Percentiles rank a stretch among this genome's conserved stretches.
Conservation (phyloP, 2,888 invertebrate species). For the Priocnemis perturbator region DNA sequence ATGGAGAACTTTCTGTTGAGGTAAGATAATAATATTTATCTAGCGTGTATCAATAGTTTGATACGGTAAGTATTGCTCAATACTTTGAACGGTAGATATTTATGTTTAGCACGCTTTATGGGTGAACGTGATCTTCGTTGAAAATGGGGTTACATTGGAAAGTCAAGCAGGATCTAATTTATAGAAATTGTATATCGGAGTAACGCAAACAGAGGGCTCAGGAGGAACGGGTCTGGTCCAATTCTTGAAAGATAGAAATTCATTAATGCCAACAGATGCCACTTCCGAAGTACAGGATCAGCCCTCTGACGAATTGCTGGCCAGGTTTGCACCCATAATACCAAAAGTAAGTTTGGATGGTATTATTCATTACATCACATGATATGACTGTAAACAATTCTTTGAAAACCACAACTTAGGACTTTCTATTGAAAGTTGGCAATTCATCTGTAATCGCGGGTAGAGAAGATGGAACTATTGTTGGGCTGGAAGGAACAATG, state of each 20-base stretch:
- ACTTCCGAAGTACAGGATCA: conserved; percentile 49
- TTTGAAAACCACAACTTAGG: conserved; percentile 76
- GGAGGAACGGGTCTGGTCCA: conserved; percentile 71
- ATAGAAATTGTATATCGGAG: conserved; percentile 81
- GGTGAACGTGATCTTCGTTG: conserved; percentile 52
- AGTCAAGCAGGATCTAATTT: conserved; percentile 63
- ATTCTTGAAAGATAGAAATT: conserved; percentile 71
- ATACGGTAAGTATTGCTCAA: conserved; percentile 25
- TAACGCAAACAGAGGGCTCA: conserved; percentile 79
- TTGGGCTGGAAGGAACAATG: conserved; percentile 83
- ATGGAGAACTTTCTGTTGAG: conserved; percentile 90
- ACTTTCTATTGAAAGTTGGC: conserved; percentile 85
- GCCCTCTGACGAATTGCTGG: conserved; percentile 64
- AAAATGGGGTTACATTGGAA: conserved; percentile 47
- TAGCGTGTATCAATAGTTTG: neutral
- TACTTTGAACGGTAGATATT: conserved; percentile 46
- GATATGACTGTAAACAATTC: no score
- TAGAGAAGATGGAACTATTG: conserved; percentile 80
- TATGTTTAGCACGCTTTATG: conserved; percentile 42
- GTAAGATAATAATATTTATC: conserved; percentile 72
- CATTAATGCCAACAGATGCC: conserved; percentile 48
- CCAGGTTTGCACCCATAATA: conserved; percentile 84
- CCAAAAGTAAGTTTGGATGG: conserved; percentile 81
- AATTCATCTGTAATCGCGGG: conserved; percentile 83
- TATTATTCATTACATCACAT: conserved; percentile 13